These are phyloP conservation scores for Meloidogyne exigua DNA, from an alignment of 1,140 invertebrate genomes.

Conservation along the genomic window DNA sequence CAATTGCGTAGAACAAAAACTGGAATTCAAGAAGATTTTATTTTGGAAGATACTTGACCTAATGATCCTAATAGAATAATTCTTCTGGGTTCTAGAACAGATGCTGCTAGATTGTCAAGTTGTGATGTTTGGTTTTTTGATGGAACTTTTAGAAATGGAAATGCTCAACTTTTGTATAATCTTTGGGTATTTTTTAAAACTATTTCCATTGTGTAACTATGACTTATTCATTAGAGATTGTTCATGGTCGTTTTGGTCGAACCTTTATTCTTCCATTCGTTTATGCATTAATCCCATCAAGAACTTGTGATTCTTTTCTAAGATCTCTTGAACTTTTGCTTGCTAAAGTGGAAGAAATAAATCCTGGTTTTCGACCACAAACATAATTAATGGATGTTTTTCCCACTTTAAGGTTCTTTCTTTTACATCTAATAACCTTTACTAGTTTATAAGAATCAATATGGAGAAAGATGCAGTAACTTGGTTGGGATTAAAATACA, in stretches of 20 bases:
- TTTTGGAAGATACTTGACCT: neutral
- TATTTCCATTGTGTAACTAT: no score
- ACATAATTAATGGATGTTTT: slow-evolving; percentile 11
- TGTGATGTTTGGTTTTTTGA: slow-evolving; percentile 7
- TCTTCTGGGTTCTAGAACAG: slow-evolving; percentile 6
- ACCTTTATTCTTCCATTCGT: neutral
- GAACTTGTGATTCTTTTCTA: neutral
- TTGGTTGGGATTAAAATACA: slow-evolving; percentile 6
- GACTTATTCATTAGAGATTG: neutral
- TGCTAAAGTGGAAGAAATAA: neutral
- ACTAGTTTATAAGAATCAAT: neutral
- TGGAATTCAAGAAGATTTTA: slow-evolving; percentile 10
- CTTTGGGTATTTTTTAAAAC: slow-evolving; percentile 8
- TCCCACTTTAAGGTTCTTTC: neutral
- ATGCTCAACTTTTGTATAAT: neutral
- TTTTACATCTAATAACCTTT: neutral
- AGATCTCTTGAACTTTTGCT: neutral
- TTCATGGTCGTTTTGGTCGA: neutral
- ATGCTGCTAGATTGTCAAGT: slow-evolving; percentile 1
- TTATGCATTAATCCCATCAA: slow-evolving; percentile 11
- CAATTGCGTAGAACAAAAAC: neutral
- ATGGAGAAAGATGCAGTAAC: slow-evolving; percentile 6
- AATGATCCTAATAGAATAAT: slow-evolving; percentile 5
- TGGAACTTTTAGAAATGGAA: slow-evolving; percentile 3
- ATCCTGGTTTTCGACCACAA: slow-evolving; percentile 5